Evolutionary conservation across 2,888 invertebrate species (phyloP), one percentile per base, ranked within the genome.

Genomic region (Lordiphosa andalusiaca): DNA sequence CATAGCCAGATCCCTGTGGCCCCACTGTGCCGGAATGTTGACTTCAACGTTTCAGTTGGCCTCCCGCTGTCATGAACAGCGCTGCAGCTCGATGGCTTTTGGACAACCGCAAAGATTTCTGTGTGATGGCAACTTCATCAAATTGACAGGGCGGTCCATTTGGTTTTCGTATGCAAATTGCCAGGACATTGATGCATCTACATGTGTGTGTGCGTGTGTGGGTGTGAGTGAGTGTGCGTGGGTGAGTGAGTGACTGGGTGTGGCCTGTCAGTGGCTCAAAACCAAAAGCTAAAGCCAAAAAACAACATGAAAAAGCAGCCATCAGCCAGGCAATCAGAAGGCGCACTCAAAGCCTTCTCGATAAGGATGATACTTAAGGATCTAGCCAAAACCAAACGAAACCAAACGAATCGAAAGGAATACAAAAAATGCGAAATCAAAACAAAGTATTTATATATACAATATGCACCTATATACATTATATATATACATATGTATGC

Each of bases 291-390:
- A 76, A 72, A 53, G 46, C 46, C 60, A 63, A 58, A 55, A 66
- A n/a, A 55, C 12, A 41, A 38, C 48, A 71, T 53, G 53, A 67
- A 60, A 23, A 38, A 21, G 50, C 44, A 63, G 62, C 58, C 55
- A 77, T 65, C 73, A 77, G 77, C 74, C 73, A 69, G 65, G 74
- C 74, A 73, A 65, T 53, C 52, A 63, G 57, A 40, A 46, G 35
- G 53, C 40, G 40, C 38, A 42, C 62, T 62, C 44, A 53, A 53
- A 62, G 61, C 35, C 61, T 42, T 38, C 61, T 36, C 60, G 35
- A 30, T 9, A 30, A 30, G 30, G 30, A 30, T 30, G 30, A 30
- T 30, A 30, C 30, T 30, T 30, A 30, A 9, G 9, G 30, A 30
- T 30, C 30, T 30, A 30, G 30, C 9, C 30, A 13, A 44, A 33